Base-by-base conservation (phyloP, 2,888 invertebrate genomes). In the Seladonia tumulorum region DNA sequence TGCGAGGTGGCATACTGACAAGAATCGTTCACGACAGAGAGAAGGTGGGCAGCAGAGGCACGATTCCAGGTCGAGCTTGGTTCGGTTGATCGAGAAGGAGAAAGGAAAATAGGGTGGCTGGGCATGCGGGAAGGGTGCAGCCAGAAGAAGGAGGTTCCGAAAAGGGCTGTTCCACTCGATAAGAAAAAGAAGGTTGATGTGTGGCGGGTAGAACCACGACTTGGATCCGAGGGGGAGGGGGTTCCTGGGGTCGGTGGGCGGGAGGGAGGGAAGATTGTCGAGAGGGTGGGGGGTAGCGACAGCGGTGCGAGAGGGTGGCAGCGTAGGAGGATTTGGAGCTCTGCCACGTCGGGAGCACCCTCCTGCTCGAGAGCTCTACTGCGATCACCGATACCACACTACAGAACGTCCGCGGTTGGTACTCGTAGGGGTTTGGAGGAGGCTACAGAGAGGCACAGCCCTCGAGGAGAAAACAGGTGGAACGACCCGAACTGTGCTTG, bases 361-460 rank as follows among this genome's bases (percentile, higher is more conserved):
- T 94, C 91, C 89, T 93, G 90, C 92, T 94, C 92, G 92, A 95
- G 95, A 91, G 94, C 94, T 92, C 95, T 94, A 94, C 94, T 93
- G 88, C 93, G 94, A 95, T 95, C 94, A 94, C 94, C 94, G 94
- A 95, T 95, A 94, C 94, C 92, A 93, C 93, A 93, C 93, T 94
- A 93, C 91, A 94, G 86, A 88, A 85, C 90, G 86, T 90, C 87
- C 89, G 92, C 91, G 93, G 92, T 93, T 90, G 93, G 92, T 92
- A 92, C 93, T 93, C 91, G 90, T 92, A 86, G 80, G 76, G 84
- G 86, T 82, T 87, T 90, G 88, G 89, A 91, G 86, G 90, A 91
- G 90, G 88, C 84, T 88, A 85, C 83, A 88, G 86, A 89, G 88
- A 88, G 88, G 84, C 84, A 83, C 76, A 85, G 84, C 78, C 84